Conservation (phyloP, 1,140 invertebrate species). For the Tetramorium simillimum region DNA sequence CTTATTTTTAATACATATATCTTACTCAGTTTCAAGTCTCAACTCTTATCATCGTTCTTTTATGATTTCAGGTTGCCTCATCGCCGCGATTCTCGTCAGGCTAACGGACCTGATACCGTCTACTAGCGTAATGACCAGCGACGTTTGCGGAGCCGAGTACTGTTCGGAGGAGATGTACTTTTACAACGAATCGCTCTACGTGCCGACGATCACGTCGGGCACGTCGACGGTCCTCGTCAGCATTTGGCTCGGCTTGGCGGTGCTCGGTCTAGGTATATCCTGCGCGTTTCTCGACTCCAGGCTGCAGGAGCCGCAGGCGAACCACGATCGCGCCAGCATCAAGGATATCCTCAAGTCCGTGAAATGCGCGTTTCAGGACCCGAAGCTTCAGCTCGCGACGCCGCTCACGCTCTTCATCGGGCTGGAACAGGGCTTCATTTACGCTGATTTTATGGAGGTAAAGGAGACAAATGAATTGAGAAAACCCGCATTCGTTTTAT, state of each 20-base stretch:
- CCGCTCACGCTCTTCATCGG: conserved; percentile 90
- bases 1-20: not conserved
- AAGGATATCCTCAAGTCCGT: conserved; percentile 79
- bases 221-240: conserved; percentile 84
- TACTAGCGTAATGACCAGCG: conserved; percentile 51
- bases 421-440: conserved; percentile 91
- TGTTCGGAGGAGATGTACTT: conserved; percentile 79
- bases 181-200: conserved; percentile 79
- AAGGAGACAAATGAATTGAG: conserved; percentile 24
- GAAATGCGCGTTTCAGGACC: conserved; percentile 83
- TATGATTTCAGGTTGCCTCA: conserved; percentile 75
- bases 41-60: not conserved
- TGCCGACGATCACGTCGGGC: conserved; percentile 80
- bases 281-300: conserved; percentile 85
- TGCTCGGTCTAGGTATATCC: conserved; percentile 86
- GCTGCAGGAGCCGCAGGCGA: conserved; percentile 81
- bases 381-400: conserved; percentile 87
- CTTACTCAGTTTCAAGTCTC: not conserved
- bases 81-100: conserved; percentile 78
- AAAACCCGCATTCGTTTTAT: not conserved
- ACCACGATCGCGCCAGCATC: conserved; percentile 74
- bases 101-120: conserved; percentile 72
- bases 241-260: conserved; percentile 86
- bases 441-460: conserved; percentile 90
- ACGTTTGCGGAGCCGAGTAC: conserved; percentile 79